These are phyloP conservation scores for Parascotia fuliginaria DNA, from an alignment of 2,888 invertebrate genomes.

Conservation along the genomic window DNA sequence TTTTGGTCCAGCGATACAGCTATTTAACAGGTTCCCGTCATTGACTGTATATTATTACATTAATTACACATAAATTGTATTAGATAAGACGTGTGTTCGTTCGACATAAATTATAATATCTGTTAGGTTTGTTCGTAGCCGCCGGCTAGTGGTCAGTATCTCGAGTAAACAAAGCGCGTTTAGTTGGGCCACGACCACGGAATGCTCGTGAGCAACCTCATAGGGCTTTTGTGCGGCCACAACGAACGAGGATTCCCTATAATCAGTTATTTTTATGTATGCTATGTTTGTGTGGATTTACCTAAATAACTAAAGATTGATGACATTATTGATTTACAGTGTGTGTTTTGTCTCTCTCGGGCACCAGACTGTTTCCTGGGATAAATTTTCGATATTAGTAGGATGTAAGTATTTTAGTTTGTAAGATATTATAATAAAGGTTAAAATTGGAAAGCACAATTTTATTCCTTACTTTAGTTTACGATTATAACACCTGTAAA, in stretches of 20 bases:
- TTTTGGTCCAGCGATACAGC: no score
- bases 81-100: conserved; percentile 28
- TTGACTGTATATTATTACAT: neutral
- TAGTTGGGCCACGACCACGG: conserved; percentile 50
- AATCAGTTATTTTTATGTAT: neutral
- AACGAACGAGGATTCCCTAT: conserved; percentile 6
- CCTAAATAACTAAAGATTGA: no score
- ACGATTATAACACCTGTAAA: no score
- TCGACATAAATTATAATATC: conserved; percentile 68
- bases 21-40: neutral
- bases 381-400: no score
- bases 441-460: no score
- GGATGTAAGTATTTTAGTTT: no score
- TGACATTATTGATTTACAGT: no score
- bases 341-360: no score
- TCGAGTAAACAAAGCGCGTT: conserved; percentile 72
- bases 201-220: conserved; percentile 46
- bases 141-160: conserved; percentile 63
- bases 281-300: no score
- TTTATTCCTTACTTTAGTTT: no score
- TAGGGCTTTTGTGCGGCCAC: conserved; percentile 45
- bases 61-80: neutral
- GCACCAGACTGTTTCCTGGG: no score
- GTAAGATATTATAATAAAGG: no score
- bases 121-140: conserved; percentile 62